These are phyloP conservation scores for Drosophila arizonae DNA, from an alignment of 1,140 invertebrate genomes.

Conservation along the genomic window DNA sequence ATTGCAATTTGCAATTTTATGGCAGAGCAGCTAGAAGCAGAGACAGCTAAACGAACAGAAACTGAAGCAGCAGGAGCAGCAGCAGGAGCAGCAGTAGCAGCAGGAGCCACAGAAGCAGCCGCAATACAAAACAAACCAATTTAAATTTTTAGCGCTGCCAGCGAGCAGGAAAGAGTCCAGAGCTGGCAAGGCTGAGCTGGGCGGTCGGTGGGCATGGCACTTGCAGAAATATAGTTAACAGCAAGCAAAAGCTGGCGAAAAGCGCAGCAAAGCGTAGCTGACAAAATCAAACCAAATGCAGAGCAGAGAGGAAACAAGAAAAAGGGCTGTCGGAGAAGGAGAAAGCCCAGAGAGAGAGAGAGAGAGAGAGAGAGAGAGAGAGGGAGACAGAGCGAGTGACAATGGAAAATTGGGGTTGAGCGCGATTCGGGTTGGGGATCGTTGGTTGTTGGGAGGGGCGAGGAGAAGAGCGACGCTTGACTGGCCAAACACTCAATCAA, in stretches of 20 bases:
- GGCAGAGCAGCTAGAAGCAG: slow-evolving; percentile 58
- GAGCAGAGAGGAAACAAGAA: slow-evolving; percentile 26
- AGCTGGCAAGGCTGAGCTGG: not conserved
- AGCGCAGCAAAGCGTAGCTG: slow-evolving; percentile 79
- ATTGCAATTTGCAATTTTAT: slow-evolving; percentile 82
- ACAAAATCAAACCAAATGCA: slow-evolving; percentile 69
- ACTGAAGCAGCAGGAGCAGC: slow-evolving; percentile 4
- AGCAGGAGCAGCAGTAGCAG: slow-evolving; percentile 13
- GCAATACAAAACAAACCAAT: slow-evolving; percentile 79
- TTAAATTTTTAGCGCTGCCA: slow-evolving; percentile 71
- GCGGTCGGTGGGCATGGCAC: not conserved
- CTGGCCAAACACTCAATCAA: slow-evolving; percentile 78
- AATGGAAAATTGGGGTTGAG: slow-evolving; percentile 55
- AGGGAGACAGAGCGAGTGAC: slow-evolving; percentile 16
- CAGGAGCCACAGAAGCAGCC: slow-evolving; percentile 52
- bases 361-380: slow-evolving; percentile 9
- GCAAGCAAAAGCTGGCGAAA: slow-evolving; percentile 62
- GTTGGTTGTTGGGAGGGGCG: no score
- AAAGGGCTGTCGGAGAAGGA: not conserved
- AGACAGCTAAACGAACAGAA: slow-evolving; percentile 24
- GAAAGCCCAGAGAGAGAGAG: slow-evolving; percentile 21
- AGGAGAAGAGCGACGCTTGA: slow-evolving; percentile 19
- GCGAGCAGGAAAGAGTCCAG: slow-evolving; percentile 23
- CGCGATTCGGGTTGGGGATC: not conserved
- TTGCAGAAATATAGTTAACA: slow-evolving; percentile 51